Evolutionary conservation across 2,888 invertebrate species (phyloP), one percentile per base, ranked within the genome.

Genomic region (Parnassius mnemosyne): DNA sequence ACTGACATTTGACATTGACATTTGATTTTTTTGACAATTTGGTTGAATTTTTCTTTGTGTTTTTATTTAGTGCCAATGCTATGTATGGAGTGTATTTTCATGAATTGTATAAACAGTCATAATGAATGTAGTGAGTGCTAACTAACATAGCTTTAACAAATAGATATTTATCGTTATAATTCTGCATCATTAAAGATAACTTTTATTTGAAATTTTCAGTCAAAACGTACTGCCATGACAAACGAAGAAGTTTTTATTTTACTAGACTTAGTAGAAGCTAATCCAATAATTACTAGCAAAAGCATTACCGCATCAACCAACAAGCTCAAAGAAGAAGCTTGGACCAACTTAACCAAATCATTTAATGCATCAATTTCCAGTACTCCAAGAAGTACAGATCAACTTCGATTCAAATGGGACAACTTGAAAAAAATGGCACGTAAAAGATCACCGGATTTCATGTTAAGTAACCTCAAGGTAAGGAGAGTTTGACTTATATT

Each of bases 321-420:
- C 44, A 66, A 57, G 60, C 9, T 68, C 44, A 68, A 70, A 61
- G 64, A 54, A 5, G 58, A 66, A 34, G 67, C 64, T 42, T 67
- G 70, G 68, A 52, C 12, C 11, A 55, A 47, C 0, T 57, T 70
- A 7, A 50, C 62, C 1, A 51, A 61, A 7, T 7, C 51, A 10
- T 68, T 68, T 51, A 68, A 67, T 59, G 56, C 66, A n/a, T 42
- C 60, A 0, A 51, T 56, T 2, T 12, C 58, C n/a, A 61, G 55
- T 34, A 60, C 51, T 47, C 62, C 53, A 3, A 63, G 68, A 11
- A 66, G 63, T 46, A 41, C 64, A 10, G 41, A 61, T n/a, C 66
- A 69, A 43, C 54, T 69, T 41, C 61, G 62, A 3, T 52, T 68
- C 3, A 68, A 70, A 47, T 68, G 67, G 67, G 70, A 70, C 13